Evolutionary conservation across 2,113 vertebrate species (phyloP), one percentile per base, ranked within the genome.

Genomic region (Anolis sagrei): DNA sequence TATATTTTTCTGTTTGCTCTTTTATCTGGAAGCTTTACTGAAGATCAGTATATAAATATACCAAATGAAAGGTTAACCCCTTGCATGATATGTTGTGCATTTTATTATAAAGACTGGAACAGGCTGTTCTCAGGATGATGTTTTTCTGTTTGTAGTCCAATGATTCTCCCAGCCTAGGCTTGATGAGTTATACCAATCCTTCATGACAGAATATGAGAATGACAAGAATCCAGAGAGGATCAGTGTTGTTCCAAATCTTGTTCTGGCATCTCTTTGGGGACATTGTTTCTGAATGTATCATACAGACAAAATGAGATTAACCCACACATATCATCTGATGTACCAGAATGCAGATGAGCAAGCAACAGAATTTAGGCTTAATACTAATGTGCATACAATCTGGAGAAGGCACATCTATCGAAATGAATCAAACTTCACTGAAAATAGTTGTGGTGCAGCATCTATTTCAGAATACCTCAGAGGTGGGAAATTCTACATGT

Each of bases 221-320:
- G 86, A 61, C 80, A 81, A 51, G 83, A 88, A 81, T 89, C 88
- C 79, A 82, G 83, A 86, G 36, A 74, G 83, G 84, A 89, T 86
- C 75, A 84, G 54, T 77, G 62, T 27, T 75, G 34, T 80, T 83
- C 69, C 77, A 74, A 61, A 78, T 54, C 79, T 83, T 74, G 64
- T 44, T 36, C 66, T 80, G 86, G 83, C 64, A 89, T 81, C 84
- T 81, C 68, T 82, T n/a, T 48, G 48, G 62, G 85, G 72, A 87
- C 88, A 87, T 87, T 85, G 76, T 90, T 90, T 84, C 54, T 76
- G 49, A 84, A 84, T 87, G 79, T 77, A 61, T 89, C 88, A 87
- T 51, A 21, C n/a, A 69, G 36, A 70, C 49, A 81, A 69, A 85
- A 19, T 73, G 74, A 74, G 68, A 79, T 81, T 54, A 75, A 76